Conservation (phyloP, 1,140 invertebrate species). For the Zaprionus vittiger region DNA sequence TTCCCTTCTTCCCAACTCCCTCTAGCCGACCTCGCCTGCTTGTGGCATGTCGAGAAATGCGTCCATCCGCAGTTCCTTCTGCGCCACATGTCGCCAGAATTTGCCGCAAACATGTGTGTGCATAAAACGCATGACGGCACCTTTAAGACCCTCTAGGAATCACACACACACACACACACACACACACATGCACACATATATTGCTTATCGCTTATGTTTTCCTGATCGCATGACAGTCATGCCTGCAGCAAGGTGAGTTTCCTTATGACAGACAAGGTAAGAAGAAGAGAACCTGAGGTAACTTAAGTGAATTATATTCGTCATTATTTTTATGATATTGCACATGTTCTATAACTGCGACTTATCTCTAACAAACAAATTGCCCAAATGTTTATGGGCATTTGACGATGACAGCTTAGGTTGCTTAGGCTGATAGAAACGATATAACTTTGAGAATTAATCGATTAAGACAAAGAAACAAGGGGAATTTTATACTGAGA, state of each 20-base stretch:
- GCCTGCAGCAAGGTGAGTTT: background rate
- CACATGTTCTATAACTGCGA: background rate
- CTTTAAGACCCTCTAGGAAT: constrained; percentile 18
- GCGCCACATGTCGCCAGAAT: background rate
- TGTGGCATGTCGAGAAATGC: constrained; percentile 32
- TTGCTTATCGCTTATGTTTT: constrained; percentile 14
- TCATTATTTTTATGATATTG: background rate
- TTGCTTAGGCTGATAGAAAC: no score
- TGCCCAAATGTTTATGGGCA: background rate
- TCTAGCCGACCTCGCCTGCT: background rate
- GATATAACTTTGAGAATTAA: no score
- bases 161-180: background rate
- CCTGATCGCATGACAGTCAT: constrained; percentile 25
- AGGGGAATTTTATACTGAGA: no score
- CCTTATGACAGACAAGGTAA: constrained; percentile 1
- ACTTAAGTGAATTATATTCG: background rate
- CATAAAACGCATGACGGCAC: constrained; percentile 27
- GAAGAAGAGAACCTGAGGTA: background rate
- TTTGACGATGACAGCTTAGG: background rate
- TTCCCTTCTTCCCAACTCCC: background rate
- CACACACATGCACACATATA: background rate
- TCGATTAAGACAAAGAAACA: background rate
- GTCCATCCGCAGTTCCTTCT: background rate
- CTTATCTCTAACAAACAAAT: background rate
- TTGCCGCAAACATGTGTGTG: constrained; percentile 14